These are phyloP conservation scores for Helicorthomorpha holstii DNA, from an alignment of 1,140 invertebrate genomes.

Conservation along the genomic window DNA sequence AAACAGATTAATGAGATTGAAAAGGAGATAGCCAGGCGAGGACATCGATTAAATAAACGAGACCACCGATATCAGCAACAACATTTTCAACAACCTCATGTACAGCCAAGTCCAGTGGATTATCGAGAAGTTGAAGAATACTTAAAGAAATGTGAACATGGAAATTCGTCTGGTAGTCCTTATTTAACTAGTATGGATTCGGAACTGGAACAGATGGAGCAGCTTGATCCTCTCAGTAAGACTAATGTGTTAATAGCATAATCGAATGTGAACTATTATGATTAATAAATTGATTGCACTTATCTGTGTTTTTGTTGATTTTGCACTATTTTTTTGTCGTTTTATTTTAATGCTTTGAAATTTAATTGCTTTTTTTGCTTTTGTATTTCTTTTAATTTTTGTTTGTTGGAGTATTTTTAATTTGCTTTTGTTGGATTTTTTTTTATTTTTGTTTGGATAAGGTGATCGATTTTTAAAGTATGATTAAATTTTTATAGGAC, in stretches of 20 bases:
- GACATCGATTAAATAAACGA: neutral
- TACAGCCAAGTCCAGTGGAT: neutral
- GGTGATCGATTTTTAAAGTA: too few relatives aligned
- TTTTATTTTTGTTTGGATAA: neutral
- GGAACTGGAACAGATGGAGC: constrained; percentile 5
- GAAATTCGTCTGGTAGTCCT: neutral
- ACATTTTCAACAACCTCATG: neutral
- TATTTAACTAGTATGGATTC: neutral
- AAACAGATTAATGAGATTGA: constrained; percentile 54
- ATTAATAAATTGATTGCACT: too few relatives aligned
- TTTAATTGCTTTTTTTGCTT: too few relatives aligned
- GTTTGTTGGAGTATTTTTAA: too few relatives aligned
- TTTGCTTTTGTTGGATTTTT: too few relatives aligned
- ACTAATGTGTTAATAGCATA: too few relatives aligned
- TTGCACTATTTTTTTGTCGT: too few relatives aligned
- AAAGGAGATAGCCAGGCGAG: constrained; percentile 34
- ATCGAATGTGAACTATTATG: too few relatives aligned
- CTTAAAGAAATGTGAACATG: neutral
- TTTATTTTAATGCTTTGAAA: too few relatives aligned
- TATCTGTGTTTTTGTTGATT: too few relatives aligned
- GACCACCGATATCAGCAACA: neutral
- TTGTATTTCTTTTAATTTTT: too few relatives aligned
- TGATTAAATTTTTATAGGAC: too few relatives aligned
- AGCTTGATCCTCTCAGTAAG: constrained; percentile 7
- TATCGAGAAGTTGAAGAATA: constrained; percentile 2